Base-by-base conservation (phyloP, 2,797 vertebrate species). In the Psittacula echo region DNA sequence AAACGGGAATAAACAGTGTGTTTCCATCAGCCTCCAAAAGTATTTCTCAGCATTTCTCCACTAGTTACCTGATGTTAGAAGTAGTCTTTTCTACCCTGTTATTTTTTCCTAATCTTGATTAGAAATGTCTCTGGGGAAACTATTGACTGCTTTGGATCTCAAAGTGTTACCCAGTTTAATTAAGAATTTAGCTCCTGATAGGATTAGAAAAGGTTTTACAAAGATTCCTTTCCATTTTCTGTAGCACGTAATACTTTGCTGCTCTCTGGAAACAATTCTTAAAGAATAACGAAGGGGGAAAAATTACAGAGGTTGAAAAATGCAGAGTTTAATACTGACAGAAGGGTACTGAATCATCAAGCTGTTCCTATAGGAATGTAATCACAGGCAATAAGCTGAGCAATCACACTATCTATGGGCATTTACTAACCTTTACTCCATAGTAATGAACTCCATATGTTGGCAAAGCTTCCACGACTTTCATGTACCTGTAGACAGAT, bases 381-480 rank as follows among this genome's bases (percentile, higher is more conserved):
- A 96, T 89, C 79, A 75, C 75, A 89, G 2, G 2, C 72, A 86
- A 81, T 71, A 93, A 94, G 71, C 85, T 86, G 74, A 90, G 86
- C 87, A 94, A 73, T 88, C 85, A 72, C 39, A 77, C 83, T 62
- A 81, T 78, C 50, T 82, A 54, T n/a, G 54, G 84, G 32, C 44
- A 92, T 45, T 97, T 90, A 97, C 97, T 98, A 98, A 99, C 99
- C 99, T 99, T 99, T 94, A 99, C 99, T 98, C 98, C 98, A 86
- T 99, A 99, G 96, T 99, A 99, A 99, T 99, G 99, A 96, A 99
- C 99, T 98, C 99, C 99, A 66, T 99, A 99, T 82, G 99, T 99
- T 34, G 99, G 99, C 93, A 99, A 98, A 77, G 99, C 99, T 98
- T 99, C 99, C 84, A 99, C 99, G 94, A 99, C 98, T 96, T 98